Conservation (phyloP, 1,140 invertebrate genomes). For the Euura saliciscinereae region DNA sequence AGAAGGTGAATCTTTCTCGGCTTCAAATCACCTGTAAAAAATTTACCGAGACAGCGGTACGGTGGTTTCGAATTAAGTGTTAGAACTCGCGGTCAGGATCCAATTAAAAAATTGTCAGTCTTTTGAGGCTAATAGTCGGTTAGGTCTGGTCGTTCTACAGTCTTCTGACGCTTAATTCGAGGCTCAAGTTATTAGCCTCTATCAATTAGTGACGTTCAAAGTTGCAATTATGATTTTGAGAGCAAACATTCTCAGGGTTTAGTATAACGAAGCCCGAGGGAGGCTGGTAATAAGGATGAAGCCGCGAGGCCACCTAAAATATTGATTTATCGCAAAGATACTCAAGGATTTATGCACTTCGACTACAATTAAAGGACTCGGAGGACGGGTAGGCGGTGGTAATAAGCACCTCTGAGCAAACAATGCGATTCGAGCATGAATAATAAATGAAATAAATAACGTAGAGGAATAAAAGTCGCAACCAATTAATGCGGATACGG, state of each 20-base stretch:
- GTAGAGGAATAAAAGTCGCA: background rate
- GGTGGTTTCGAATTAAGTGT: no score
- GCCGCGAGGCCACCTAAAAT: constrained; percentile 25
- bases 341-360: constrained; percentile 36
- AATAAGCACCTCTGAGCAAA: constrained; percentile 34
- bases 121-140: background rate
- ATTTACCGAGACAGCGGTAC: no score
- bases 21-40: no score
- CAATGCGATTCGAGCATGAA: constrained; percentile 19
- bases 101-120: constrained; percentile 8
- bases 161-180: background rate
- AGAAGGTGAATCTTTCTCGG: no score
- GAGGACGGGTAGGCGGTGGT: constrained; percentile 20
- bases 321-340: constrained; percentile 42
- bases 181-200: constrained; percentile 3
- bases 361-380: constrained; percentile 29
- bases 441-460: constrained; percentile 2
- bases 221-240: constrained; percentile 10
- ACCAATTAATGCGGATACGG: background rate
- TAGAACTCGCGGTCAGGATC: background rate
- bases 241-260: constrained; percentile 14
- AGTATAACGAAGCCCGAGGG: constrained; percentile 16
- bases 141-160: background rate
- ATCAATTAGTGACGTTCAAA: background rate
- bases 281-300: constrained; percentile 7